Base-by-base conservation (phyloP, 2,888 invertebrate species). In the Xiphydria camelus region DNA sequence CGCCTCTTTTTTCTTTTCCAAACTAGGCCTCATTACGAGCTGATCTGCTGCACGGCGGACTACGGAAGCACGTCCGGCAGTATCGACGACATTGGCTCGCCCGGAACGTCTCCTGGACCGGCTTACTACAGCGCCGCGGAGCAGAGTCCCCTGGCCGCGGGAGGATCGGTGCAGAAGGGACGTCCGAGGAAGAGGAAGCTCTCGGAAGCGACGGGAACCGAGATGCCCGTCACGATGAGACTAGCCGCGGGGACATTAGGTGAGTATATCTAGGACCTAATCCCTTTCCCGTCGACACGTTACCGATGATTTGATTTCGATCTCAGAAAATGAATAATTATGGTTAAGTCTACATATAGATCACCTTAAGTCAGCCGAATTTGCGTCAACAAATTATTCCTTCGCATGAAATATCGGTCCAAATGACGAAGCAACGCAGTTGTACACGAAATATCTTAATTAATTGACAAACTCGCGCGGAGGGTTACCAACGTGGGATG, bases 161-260 rank as follows among this genome's bases (percentile, higher is more conserved):
- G 75, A 55, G 54, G 51, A 22, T 48, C 80, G 4, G 85, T 82
- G 37, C 85, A 85, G 52, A 91, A 91, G 76, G 91, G 91, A 1
- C 78, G 91, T 17, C 91, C 91, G 0, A 78, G 91, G 60, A 92
- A 92, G 75, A 78, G 90, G 68, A 90, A 90, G 73, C 69, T 85
- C n/a, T 75, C 75, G 26, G 75, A 75, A 51, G 4, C 80, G 79
- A 84, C 85, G 35, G 77, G 78, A 31, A 71, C 75, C 14, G 85
- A 86, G 49, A 76, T 86, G 61, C 85, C 86, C 45, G 82, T 85
- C 4, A 83, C 82, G 0, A 85, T 88, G 85, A 80, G 87, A 65
- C 83, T 87, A 79, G 83, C 85, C 17, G 83, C 84, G 53, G 82
- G 83, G 7, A 83, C 86, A 25, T 73, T 88, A 66, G 87, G 88